These are phyloP conservation scores for Microplitis manilae DNA, from an alignment of 2,888 invertebrate species.

Conservation along the genomic window DNA sequence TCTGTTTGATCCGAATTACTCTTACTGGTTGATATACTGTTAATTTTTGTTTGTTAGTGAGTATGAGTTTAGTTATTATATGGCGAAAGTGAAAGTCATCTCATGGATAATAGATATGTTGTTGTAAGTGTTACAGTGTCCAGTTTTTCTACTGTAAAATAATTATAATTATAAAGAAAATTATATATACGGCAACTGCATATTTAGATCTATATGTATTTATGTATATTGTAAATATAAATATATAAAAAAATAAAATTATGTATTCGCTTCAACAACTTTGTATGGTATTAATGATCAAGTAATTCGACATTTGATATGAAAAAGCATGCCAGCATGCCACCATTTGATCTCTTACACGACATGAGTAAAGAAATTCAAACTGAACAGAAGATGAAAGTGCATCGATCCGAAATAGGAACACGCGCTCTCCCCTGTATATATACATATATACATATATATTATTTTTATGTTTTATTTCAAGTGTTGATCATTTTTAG, in stretches of 20 bases:
- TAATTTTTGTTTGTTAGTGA: neutral
- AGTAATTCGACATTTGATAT: conserved; percentile 32
- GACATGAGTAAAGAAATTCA: conserved; percentile 16
- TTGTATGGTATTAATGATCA: neutral
- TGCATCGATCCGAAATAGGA: conserved; percentile 15
- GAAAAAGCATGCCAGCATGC: conserved; percentile 20
- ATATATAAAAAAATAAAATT: neutral
- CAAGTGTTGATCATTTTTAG: neutral
- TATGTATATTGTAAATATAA: neutral
- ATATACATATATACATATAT: neutral
- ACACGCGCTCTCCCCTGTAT: conserved; percentile 11
- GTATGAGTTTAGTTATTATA: conserved; percentile 5
- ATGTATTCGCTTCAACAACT: conserved; percentile 3
- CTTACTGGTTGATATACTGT: too few species aligned
- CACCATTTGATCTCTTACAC: conserved; percentile 28
- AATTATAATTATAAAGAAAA: neutral
- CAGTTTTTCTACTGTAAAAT: conserved; percentile 31
- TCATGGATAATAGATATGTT: neutral
- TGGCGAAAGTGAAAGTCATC: conserved; percentile 57
- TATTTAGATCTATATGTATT: neutral
- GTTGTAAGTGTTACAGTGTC: neutral
- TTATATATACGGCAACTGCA: neutral
- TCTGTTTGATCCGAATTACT: too few species aligned
- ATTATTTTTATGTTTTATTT: neutral
- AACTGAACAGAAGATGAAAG: conserved; percentile 30